These are phyloP conservation scores for Rhadinocentrus ornatus DNA, from an alignment of 2,797 vertebrate genomes.

Conservation along the genomic window DNA sequence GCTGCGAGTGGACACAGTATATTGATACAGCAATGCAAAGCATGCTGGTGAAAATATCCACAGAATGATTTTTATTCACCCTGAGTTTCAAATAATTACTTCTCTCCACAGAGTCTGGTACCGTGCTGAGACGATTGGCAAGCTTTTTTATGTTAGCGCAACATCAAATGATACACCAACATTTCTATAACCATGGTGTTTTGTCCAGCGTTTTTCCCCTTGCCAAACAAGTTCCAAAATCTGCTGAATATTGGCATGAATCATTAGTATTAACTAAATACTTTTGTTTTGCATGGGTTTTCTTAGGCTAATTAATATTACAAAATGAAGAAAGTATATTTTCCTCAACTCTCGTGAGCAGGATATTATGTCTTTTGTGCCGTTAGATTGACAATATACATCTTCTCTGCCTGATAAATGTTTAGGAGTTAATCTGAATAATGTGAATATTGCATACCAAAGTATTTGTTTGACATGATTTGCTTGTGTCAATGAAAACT, in stretches of 20 bases:
- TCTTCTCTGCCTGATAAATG: neutral
- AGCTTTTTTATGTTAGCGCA: constrained; percentile 26
- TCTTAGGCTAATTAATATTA: constrained; percentile 56
- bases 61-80: constrained; percentile 47
- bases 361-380: constrained; percentile 39
- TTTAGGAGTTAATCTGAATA: neutral
- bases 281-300: neutral
- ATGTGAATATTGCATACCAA: neutral
- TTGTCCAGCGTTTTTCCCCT: constrained; percentile 4
- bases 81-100: constrained; percentile 55
- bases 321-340: constrained; percentile 57
- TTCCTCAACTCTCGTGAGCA: constrained; percentile 63
- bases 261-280: constrained; percentile 27
- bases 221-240: constrained; percentile 43
- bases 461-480: too few species aligned
- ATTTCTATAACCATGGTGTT: constrained; percentile 16
- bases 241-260: constrained; percentile 40
- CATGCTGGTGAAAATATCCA: constrained; percentile 6
- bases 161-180: constrained; percentile 40
- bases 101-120: constrained; percentile 37
- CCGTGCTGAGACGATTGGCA: constrained; percentile 35
- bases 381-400: neutral
- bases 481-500: neutral
- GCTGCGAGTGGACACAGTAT: constrained; percentile 17
- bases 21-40: constrained; percentile 24